Evolutionary conservation across 2,888 invertebrate genomes (phyloP), one percentile per base, ranked within the genome.

Genomic region (Drosophila siamana): DNA sequence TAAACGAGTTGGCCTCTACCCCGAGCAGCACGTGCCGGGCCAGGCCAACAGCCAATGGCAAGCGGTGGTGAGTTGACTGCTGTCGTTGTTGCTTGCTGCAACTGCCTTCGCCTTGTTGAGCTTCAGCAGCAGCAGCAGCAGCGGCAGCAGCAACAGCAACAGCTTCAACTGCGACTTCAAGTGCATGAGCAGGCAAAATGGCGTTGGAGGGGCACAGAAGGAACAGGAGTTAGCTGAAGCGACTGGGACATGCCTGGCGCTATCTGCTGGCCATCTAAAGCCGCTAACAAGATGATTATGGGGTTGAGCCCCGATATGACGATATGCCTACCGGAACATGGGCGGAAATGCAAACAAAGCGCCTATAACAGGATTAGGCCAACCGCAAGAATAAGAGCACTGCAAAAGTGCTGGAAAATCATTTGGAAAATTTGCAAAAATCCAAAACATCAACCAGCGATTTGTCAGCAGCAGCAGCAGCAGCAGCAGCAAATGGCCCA

Each of bases 11-110:
- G 74, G 33, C 38, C 59, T 43, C 64, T 1, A 43, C 38, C 43
- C 19, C 69, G 57, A 61, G 47, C 81, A 91, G 92, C 92, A 91
- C 91, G 92, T 92, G 92, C 91, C 80, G 69, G 59, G 57, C 30
- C 70, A 59, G 26, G 33, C 44, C 16, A 26, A 36, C 79, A 66
- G 79, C 91, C 91, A 91, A 91, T 92, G 76, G 74, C 71, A 74
- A 69, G 16, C 50, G 60, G 87, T 91, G 91, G 90, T 91, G 91
- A 55, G 62, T 56, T 72, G 59, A 4, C 28, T 73, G 67, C 57
- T 73, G 28, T 3, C 9, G 3, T 3, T 28, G 8, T 8, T 28
- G 28, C 28, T 28, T 28, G 28, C 9, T 28, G 68, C 36, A 19
- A 47, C 36, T 38, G 11, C 11, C 11, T 41, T 22, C 41, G 51